Base-by-base conservation (phyloP, 2,113 vertebrate species). In the Syrrhaptes paradoxus region DNA sequence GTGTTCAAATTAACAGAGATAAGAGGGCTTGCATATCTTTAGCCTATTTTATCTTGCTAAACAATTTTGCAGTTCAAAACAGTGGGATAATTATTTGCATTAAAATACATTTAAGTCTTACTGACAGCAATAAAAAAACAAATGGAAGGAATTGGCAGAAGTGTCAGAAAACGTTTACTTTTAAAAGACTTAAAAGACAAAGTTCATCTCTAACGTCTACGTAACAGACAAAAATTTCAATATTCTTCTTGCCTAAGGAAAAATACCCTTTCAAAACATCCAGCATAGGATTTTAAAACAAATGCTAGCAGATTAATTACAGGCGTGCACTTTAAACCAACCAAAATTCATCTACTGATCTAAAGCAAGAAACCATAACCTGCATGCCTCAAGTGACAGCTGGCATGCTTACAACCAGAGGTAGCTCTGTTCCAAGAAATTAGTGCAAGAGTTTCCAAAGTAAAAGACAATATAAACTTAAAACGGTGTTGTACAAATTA, bases 1-100 rank as follows among this genome's bases (percentile, higher is more conserved):
- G 81, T 22, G 2, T 91, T 96, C 95, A 89, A 94, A 95, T 93
- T 95, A 96, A 91, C 11, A 87, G 58, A 96, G 61, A 43, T 87
- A 97, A 95, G 93, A 96, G n/a, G 62, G 84, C 66, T 91, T 87
- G 91, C 91, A 93, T 94, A 89, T 95, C 89, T 91, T 95, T 94
- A 96, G 94, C 80, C 96, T 95, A 94, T 93, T 97, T 97, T 77
- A 95, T 92, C 84, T n/a, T 68, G 66, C 89, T 94, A 95, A 95
- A 95, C 79, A 93, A 74, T 80, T 92, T 36, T 3, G 2, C 26
- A 65, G 91, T 65, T 92, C 49, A 90, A 95, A 95, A 87, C 54
- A 92, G 89, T 66, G 80, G 84, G 89, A 91, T 85, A 91, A 82
- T 90, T 85, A 85, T 92, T 95, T 95, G 89, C 93, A 95, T 95